phyloP scores from a whole-genome alignment of 2,113 vertebrate species.

The Jaculus jaculus region DNA sequence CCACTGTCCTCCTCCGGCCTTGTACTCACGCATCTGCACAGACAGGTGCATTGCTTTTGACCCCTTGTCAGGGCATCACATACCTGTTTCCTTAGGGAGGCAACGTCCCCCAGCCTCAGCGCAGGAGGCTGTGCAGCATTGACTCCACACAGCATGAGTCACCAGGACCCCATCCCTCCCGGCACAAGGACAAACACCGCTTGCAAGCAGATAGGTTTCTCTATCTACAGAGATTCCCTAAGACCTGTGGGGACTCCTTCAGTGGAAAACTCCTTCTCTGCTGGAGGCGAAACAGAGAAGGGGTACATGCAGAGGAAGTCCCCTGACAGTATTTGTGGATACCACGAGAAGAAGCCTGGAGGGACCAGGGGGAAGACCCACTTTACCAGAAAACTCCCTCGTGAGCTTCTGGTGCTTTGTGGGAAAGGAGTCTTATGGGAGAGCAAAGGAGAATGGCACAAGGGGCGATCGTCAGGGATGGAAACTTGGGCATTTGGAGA shows the following conservation, averaged over 20 bases:
- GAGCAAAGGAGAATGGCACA: no score
- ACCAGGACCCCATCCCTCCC: not conserved
- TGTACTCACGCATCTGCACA: no score
- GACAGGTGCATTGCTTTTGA: fast-evolving
- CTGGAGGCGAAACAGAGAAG: not conserved
- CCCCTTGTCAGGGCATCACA: no score
- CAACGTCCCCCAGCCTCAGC: no score
- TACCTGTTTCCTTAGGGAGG: not conserved
- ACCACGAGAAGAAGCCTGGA: not conserved
- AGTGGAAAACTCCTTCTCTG: not conserved
- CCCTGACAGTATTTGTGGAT: not conserved
- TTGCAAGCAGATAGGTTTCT: not conserved
- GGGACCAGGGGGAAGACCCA: no score
- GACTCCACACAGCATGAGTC: not conserved
- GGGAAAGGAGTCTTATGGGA: no score
- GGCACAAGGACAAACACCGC: not conserved
- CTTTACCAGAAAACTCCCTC: no score
- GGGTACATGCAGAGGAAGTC: fast-evolving
- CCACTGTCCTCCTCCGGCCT: no score
- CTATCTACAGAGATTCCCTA: not conserved
- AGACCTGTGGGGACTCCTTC: not conserved
- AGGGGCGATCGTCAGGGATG: no score
- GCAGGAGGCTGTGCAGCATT: no score
- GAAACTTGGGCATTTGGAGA: no score
- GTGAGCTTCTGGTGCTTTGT: no score